A percentile compares a stretch with the other conserved stretches of the same genome.
phyloP scores from a whole-genome alignment of 2,113 vertebrate genomes.

The Herpetotheres cachinnans region DNA sequence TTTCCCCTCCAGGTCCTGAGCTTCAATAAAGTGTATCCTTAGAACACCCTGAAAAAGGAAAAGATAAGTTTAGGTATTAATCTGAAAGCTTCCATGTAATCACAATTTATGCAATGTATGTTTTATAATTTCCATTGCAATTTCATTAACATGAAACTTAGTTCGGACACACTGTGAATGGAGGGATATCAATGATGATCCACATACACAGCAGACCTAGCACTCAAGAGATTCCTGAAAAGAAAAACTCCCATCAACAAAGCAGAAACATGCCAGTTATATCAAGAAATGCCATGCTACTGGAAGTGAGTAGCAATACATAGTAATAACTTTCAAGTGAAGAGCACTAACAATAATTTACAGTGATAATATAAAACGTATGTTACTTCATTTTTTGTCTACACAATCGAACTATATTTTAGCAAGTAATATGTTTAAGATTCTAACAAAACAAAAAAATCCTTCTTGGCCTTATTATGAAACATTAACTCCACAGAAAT shows the following conservation, averaged over 20 bases:
- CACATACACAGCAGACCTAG: background rate
- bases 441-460: background rate
- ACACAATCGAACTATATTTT: background rate
- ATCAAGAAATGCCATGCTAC: background rate
- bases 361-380: background rate
- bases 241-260: background rate
- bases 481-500: background rate
- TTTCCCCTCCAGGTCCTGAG: slow-evolving; percentile 89
- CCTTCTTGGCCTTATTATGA: background rate
- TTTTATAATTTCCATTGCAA: background rate
- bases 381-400: background rate
- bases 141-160: background rate
- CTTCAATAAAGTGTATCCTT: slow-evolving; percentile 93
- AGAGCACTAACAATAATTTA: background rate
- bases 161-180: background rate
- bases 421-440: background rate
- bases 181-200: background rate
- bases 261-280: background rate
- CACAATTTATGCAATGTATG: background rate
- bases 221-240: background rate
- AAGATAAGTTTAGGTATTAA: background rate
- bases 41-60: slow-evolving; percentile 81
- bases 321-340: background rate
- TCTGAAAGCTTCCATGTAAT: background rate
- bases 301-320: background rate